Evolutionary conservation across 2,113 vertebrate species (phyloP).

Genomic region (Pelobates fuscus): DNA sequence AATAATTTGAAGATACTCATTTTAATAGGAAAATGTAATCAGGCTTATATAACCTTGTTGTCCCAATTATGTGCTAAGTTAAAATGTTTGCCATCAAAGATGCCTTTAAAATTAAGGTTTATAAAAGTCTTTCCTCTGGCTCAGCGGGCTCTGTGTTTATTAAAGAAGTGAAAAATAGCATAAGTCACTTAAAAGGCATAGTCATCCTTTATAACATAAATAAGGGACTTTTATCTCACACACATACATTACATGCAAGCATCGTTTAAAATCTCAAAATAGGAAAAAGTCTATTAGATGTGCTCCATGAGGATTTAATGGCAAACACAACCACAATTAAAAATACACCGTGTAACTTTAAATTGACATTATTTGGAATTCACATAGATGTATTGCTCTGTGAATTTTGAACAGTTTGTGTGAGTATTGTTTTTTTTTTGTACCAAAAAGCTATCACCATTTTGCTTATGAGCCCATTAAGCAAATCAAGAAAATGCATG

Average conservation of each 20-base stretch:
- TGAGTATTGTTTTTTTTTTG: too few species aligned
- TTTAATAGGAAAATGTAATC: conserved; percentile 1
- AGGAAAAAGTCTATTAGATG: too few species aligned
- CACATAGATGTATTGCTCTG: too few species aligned
- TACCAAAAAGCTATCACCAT: too few species aligned
- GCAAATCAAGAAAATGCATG: neutral
- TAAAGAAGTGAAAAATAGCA: neutral
- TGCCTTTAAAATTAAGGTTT: neutral
- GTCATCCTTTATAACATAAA: conserved; percentile 11
- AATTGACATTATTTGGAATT: too few species aligned
- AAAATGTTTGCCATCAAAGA: conserved; percentile 18
- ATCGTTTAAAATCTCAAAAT: too few species aligned
- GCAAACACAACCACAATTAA: too few species aligned
- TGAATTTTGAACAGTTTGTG: too few species aligned
- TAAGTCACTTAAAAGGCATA: conserved; percentile 24
- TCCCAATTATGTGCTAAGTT: neutral
- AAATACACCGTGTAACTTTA: too few species aligned
- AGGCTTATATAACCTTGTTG: neutral
- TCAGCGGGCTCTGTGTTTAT: conserved; percentile 8
- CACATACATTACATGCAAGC: neutral
- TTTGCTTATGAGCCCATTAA: neutral
- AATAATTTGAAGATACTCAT: neutral
- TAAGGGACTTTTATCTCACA: neutral
- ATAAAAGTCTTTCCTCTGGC: conserved; percentile 30
- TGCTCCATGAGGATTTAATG: too few species aligned